These are phyloP conservation scores for Miichthys miiuy DNA, from an alignment of 2,797 vertebrate species.

Conservation along the genomic window DNA sequence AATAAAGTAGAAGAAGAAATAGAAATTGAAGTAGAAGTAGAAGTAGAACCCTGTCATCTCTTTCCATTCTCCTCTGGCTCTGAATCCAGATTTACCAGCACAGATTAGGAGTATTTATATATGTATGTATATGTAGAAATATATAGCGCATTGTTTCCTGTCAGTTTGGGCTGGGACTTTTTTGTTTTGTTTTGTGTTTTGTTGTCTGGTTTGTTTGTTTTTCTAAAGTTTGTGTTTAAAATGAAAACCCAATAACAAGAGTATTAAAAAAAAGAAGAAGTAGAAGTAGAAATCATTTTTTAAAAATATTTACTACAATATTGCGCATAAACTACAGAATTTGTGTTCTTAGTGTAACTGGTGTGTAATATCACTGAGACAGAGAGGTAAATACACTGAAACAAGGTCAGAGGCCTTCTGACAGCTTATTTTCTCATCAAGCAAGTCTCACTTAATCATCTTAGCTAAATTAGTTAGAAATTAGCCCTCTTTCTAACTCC, in stretches of 20 bases:
- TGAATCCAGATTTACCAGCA: conserved; percentile 1
- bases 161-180: too few relatives aligned
- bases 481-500: conserved; percentile 71
- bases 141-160: too few relatives aligned
- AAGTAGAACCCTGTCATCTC: neutral
- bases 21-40: too few relatives aligned
- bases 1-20: neutral
- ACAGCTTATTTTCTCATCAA: conserved; percentile 74
- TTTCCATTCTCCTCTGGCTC: neutral
- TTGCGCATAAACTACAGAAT: neutral
- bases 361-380: neutral
- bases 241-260: too few relatives aligned
- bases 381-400: conserved; percentile 53
- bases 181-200: too few relatives aligned
- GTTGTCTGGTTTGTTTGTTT: too few relatives aligned
- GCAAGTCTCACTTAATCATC: conserved; percentile 80
- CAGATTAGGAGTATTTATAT: neutral
- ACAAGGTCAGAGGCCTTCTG: conserved; percentile 60
- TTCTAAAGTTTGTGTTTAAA: too few relatives aligned
- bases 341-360: neutral
- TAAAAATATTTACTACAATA: neutral
- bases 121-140: too few relatives aligned
- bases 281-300: too few relatives aligned
- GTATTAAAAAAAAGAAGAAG: too few relatives aligned
- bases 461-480: conserved; percentile 81